phyloP scores from a whole-genome alignment of 2,888 invertebrate genomes.

The Drosophila pullipes region DNA sequence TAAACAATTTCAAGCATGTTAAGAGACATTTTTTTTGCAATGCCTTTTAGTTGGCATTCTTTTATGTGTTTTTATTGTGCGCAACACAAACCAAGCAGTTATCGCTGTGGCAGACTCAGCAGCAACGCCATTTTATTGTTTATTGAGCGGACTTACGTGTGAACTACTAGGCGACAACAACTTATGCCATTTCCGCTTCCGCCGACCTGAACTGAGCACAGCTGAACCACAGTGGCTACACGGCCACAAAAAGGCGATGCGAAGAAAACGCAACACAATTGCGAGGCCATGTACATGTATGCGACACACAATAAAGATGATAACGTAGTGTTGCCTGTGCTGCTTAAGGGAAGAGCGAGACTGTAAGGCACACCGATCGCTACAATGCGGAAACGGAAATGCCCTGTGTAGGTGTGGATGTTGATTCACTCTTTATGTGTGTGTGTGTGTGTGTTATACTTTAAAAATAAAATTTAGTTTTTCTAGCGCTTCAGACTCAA shows the following conservation, averaged over 20 bases:
- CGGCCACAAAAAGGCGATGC: slow-evolving; percentile 27
- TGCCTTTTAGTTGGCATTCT: slow-evolving; percentile 35
- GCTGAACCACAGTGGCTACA: slow-evolving; percentile 26
- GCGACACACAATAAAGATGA: slow-evolving; percentile 79
- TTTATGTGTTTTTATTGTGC: slow-evolving; percentile 51
- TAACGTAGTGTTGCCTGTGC: slow-evolving; percentile 55
- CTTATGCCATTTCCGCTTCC: slow-evolving; percentile 82
- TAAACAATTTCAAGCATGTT: slow-evolving; percentile 1
- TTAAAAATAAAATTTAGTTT: slow-evolving; percentile 70
- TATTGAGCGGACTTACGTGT: slow-evolving; percentile 74
- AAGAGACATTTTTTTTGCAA: slow-evolving; percentile 7
- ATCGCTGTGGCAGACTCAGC: slow-evolving; percentile 13
- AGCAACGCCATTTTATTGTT: slow-evolving; percentile 68
- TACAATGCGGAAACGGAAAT: slow-evolving; percentile 57
- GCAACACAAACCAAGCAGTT: slow-evolving; percentile 16
- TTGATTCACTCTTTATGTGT: slow-evolving; percentile 13
- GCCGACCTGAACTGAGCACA: slow-evolving; percentile 51
- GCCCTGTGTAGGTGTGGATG: slow-evolving; percentile 35
- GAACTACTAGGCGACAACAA: slow-evolving; percentile 77
- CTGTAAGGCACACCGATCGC: slow-evolving; percentile 33
- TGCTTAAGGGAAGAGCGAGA: slow-evolving; percentile 28
- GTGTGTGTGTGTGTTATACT: slow-evolving; percentile 20
- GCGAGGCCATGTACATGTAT: slow-evolving; percentile 78
- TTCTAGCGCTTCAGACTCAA: slow-evolving; percentile 46
- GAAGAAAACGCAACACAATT: slow-evolving; percentile 69